Evolutionary conservation across 2,113 vertebrate genomes (phyloP).

Genomic region (Pedionomus torquatus): DNA sequence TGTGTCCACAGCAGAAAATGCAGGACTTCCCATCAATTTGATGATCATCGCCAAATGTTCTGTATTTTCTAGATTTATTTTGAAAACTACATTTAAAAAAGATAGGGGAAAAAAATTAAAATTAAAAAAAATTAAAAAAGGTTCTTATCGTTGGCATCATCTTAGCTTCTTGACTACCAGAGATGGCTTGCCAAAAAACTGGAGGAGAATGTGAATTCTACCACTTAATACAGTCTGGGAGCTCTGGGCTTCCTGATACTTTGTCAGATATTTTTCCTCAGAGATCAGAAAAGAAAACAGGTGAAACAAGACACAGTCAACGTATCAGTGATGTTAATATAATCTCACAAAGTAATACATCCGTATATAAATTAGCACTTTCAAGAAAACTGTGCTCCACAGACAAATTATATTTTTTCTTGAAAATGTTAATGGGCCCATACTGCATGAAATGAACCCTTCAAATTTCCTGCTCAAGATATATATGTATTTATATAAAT

Average conservation of each 20-base stretch:
- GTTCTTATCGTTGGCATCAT: background rate
- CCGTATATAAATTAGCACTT: background rate
- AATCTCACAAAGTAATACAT: background rate
- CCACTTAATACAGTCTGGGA: background rate
- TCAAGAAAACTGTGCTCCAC: background rate
- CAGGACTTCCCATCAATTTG: background rate
- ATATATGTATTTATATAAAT: background rate
- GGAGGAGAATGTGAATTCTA: background rate
- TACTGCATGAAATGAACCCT: background rate
- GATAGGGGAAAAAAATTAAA: too few species aligned
- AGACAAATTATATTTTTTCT: background rate
- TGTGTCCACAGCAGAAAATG: background rate
- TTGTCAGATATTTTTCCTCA: background rate
- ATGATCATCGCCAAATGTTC: background rate
- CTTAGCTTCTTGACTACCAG: background rate
- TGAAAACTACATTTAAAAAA: background rate
- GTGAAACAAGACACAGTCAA: background rate
- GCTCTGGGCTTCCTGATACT: background rate
- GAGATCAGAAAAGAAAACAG: background rate
- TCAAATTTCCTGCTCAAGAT: background rate
- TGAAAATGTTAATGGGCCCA: background rate
- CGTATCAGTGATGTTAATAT: background rate
- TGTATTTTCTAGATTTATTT: background rate
- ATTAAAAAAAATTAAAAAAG: background rate
- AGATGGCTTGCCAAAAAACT: background rate